Evolutionary conservation across 2,797 vertebrate genomes (phyloP).

Genomic region (Rhinichthys osculus): DNA sequence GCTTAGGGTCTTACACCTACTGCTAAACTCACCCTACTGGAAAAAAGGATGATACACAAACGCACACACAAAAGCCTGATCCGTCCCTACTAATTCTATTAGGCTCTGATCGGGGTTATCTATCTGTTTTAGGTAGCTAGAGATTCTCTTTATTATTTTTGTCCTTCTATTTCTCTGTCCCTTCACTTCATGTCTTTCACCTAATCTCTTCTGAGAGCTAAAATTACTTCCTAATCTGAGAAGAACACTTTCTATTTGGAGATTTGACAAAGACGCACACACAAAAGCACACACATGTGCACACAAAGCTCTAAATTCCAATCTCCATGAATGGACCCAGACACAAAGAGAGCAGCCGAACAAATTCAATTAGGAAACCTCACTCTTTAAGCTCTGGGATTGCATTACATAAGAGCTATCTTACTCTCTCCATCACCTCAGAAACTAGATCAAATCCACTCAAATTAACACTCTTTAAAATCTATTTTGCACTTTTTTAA

Average conservation of each 20-base stretch:
- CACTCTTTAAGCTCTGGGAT: constrained; percentile 37
- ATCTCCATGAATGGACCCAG: constrained; percentile 41
- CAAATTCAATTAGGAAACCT: constrained; percentile 52
- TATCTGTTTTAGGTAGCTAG: constrained; percentile 34
- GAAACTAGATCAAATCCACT: constrained; percentile 38
- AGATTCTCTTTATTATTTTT: constrained; percentile 39
- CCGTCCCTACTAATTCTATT: constrained; percentile 45
- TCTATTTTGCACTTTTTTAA: constrained; percentile 50
- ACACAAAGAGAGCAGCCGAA: constrained; percentile 50
- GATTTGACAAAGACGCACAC: constrained; percentile 23
- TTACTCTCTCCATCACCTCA: constrained; percentile 41
- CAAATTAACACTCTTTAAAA: constrained; percentile 55
- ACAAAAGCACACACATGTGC: constrained; percentile 8
- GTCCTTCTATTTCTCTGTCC: constrained; percentile 27
- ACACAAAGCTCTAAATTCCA: constrained; percentile 43
- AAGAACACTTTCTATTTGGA: constrained; percentile 41
- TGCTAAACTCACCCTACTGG: constrained; percentile 20
- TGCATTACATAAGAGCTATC: constrained; percentile 31
- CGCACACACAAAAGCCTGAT: constrained; percentile 32
- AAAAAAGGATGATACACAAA: constrained; percentile 20
- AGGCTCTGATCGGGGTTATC: constrained; percentile 29
- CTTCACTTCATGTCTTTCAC: constrained; percentile 37
- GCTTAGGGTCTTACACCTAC: constrained; percentile 26
- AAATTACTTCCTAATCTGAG: constrained; percentile 46
- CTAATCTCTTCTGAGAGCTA: constrained; percentile 38